Evolutionary conservation across 2,888 invertebrate species (phyloP).

Genomic region (Phalera bucephala): DNA sequence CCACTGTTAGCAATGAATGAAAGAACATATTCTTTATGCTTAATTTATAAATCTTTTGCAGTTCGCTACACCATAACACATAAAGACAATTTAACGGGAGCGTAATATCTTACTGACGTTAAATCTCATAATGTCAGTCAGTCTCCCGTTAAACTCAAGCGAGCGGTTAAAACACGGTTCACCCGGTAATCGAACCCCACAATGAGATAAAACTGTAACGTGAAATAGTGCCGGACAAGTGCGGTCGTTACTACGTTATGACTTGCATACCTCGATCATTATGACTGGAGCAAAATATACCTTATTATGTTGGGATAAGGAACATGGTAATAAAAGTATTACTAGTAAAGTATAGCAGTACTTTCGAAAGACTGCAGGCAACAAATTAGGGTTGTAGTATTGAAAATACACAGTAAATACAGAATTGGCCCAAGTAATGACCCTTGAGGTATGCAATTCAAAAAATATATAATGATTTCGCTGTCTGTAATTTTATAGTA

Average conservation of each 20-base stretch:
- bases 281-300: slow-evolving; percentile 22
- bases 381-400: slow-evolving; percentile 31
- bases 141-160: slow-evolving; percentile 22
- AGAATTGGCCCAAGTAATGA: no score
- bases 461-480: no score
- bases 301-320: slow-evolving; percentile 25
- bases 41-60: no score
- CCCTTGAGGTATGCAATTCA: no score
- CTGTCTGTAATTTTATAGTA: no score
- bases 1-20: no score
- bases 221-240: slow-evolving; percentile 52
- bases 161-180: slow-evolving; percentile 29
- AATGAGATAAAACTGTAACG: slow-evolving; percentile 46
- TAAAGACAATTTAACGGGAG: background rate
- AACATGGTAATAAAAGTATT: slow-evolving; percentile 9
- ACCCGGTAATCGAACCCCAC: slow-evolving; percentile 33
- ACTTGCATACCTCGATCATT: slow-evolving; percentile 29
- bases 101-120: background rate
- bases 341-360: slow-evolving; percentile 42
- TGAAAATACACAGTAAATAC: no score
- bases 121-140: slow-evolving; percentile 10
- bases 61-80: no score
- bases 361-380: slow-evolving; percentile 51
- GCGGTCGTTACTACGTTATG: slow-evolving; percentile 52
- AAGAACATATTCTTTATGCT: no score